Base-by-base conservation (phyloP, 2,797 vertebrate genomes). In the Tadarida brasiliensis region DNA sequence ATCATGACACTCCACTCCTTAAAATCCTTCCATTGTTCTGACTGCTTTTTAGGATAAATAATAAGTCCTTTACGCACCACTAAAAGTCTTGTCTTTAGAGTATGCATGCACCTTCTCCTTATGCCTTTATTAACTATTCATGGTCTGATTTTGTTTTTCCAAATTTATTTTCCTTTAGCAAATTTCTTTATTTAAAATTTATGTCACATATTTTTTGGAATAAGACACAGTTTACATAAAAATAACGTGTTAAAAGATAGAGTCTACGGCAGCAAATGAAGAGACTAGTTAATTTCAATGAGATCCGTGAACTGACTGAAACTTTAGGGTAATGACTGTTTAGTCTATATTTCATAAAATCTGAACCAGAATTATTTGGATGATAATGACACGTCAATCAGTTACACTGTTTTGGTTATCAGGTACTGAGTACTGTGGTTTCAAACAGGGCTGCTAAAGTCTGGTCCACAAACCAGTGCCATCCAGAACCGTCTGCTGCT, bases 101-200 rank as follows among this genome's bases (percentile, higher is more conserved):
- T 82, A 39, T 56, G 3, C 16, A 22, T 84, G 12, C 22, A 30
- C 44, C 26, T 77, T 93, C 12, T 68, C 39, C 57, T 84, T 67
- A 39, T 61, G 12, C 0, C 8, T 61, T 85, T 47, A 26, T 61
- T 39, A 83, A 49, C 3, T 14, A 74, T 24, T 35, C 0, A 9
- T 74, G 33, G 35, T 24, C 17, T 77, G 17, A 71, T 49, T 86
- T 89, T 61, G 20, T 65, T 65, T 77, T 63, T 51, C 22, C 67
- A 59, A 7, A 73, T 44, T 49, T 67, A 33, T 56, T 83, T 90
- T 77, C 68, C 59, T 67, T 24, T 71, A 87, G 5, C 3, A 90
- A n/a, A 51, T 90, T 86, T 82, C 24, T 57, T 87, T 17, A 61
- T 17, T 83, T 84, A 57, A 92, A 84, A 57, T 26, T 56, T 89